These are phyloP conservation scores for Drosophila flavopinicola DNA, from an alignment of 2,888 invertebrate species.

Conservation along the genomic window DNA sequence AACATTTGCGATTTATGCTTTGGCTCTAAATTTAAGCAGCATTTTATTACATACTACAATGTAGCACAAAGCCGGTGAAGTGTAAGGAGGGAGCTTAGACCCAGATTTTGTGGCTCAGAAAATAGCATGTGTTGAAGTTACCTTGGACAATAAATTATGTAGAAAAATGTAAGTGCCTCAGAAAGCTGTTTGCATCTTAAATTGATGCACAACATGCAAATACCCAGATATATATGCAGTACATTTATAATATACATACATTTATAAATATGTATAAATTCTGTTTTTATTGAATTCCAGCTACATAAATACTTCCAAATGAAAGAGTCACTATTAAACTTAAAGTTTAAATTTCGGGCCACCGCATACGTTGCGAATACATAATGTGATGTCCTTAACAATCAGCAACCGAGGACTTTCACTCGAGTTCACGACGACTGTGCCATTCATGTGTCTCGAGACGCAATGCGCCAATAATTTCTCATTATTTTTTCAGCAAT, in stretches of 20 bases:
- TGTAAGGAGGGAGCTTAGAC: slow-evolving; percentile 4
- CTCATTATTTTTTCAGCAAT: slow-evolving; percentile 56
- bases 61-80: slow-evolving; percentile 32
- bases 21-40: slow-evolving; percentile 29
- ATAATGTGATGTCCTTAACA: slow-evolving; percentile 13
- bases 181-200: slow-evolving; percentile 15
- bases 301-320: neutral
- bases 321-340: neutral
- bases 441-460: slow-evolving; percentile 9
- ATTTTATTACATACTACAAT: slow-evolving; percentile 29
- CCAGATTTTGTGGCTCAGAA: neutral
- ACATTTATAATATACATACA: too few species aligned
- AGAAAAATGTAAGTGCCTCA: neutral
- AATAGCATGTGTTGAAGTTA: slow-evolving; percentile 4
- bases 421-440: neutral
- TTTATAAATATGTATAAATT: too few species aligned
- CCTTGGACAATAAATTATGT: slow-evolving; percentile 23
- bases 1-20: slow-evolving; percentile 35
- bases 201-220: slow-evolving; percentile 4
- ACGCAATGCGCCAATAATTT: slow-evolving; percentile 58
- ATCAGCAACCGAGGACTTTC: neutral
- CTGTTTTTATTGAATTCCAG: too few species aligned
- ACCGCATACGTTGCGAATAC: slow-evolving; percentile 10
- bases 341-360: neutral
- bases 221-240: neutral